These are phyloP conservation scores for Orussus abietinus DNA, from an alignment of 1,140 invertebrate species.

Conservation along the genomic window DNA sequence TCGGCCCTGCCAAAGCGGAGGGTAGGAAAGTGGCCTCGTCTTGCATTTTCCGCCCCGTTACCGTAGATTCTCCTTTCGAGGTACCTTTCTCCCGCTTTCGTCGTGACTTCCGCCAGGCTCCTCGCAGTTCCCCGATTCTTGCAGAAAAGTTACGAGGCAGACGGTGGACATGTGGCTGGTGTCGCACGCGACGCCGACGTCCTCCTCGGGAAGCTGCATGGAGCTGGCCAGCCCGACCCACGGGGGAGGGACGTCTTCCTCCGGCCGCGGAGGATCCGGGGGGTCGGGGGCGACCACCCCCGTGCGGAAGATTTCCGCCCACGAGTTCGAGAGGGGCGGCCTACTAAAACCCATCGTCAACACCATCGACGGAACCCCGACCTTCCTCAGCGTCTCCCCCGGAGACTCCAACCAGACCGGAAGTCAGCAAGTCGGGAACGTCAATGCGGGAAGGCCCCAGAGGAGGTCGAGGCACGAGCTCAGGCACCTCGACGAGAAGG, in stretches of 20 bases:
- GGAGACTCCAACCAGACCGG: slow-evolving; percentile 38
- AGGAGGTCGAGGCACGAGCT: slow-evolving; percentile 77
- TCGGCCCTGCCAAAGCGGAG: too few species aligned
- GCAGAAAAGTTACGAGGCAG: slow-evolving; percentile 84
- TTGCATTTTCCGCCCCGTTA: too few species aligned
- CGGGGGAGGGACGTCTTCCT: slow-evolving; percentile 48
- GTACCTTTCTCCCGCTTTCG: too few species aligned
- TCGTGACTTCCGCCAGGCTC: too few species aligned
- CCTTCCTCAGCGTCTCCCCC: slow-evolving; percentile 68
- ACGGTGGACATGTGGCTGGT: slow-evolving; percentile 90
- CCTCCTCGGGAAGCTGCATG: slow-evolving; percentile 51
- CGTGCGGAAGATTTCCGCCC: slow-evolving; percentile 91
- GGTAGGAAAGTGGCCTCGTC: too few species aligned
- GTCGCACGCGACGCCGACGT: slow-evolving; percentile 73
- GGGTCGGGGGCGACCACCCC: slow-evolving; percentile 83
- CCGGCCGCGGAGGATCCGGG: slow-evolving; percentile 49
- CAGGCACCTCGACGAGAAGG: slow-evolving; percentile 85
- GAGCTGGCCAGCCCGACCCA: slow-evolving; percentile 63
- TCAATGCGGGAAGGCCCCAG: slow-evolving; percentile 59
- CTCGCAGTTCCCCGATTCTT: too few species aligned
- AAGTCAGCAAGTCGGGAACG: slow-evolving; percentile 42
- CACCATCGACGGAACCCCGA: slow-evolving; percentile 85
- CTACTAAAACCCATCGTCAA: slow-evolving; percentile 87
- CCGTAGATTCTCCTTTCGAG: too few species aligned
- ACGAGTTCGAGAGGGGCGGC: slow-evolving; percentile 90